Evolutionary conservation across 2,113 vertebrate genomes (phyloP).

Genomic region (Forbesichthys papilliferus): DNA sequence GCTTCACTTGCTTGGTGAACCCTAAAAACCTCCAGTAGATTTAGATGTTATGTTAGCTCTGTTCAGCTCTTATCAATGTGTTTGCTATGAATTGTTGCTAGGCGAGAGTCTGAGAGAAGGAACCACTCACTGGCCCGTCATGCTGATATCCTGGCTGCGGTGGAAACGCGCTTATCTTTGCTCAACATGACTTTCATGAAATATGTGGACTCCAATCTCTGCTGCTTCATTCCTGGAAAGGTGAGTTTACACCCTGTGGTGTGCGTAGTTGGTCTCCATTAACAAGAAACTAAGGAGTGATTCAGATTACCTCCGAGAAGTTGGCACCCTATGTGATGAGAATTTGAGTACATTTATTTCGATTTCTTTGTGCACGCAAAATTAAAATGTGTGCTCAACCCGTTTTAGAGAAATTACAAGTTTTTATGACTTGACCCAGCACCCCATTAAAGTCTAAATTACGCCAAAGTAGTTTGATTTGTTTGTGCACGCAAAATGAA

Average conservation of each 20-base stretch:
- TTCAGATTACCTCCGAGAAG: no score
- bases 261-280: not conserved
- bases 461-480: no score
- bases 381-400: no score
- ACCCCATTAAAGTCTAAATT: no score
- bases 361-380: no score
- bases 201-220: conserved; percentile 98
- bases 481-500: no score
- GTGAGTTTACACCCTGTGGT: conserved; percentile 63
- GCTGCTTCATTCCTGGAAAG: conserved; percentile 99
- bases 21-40: not conserved
- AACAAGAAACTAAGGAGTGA: not conserved
- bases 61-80: not conserved
- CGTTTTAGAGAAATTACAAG: no score
- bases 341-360: no score
- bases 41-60: not conserved
- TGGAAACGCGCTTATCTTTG: conserved; percentile 93
- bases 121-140: conserved; percentile 97
- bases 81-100: conserved; percentile 48
- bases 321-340: no score
- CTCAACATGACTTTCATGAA: conserved; percentile 99
- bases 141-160: conserved; percentile 96
- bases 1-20: not conserved
- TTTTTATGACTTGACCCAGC: no score
- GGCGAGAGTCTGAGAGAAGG: conserved; percentile 94